A percentile compares a stretch with the other conserved stretches of the same genome.
Evolutionary conservation across 1,140 invertebrate species (phyloP).

Genomic region (Leptinotarsa defecta): DNA sequence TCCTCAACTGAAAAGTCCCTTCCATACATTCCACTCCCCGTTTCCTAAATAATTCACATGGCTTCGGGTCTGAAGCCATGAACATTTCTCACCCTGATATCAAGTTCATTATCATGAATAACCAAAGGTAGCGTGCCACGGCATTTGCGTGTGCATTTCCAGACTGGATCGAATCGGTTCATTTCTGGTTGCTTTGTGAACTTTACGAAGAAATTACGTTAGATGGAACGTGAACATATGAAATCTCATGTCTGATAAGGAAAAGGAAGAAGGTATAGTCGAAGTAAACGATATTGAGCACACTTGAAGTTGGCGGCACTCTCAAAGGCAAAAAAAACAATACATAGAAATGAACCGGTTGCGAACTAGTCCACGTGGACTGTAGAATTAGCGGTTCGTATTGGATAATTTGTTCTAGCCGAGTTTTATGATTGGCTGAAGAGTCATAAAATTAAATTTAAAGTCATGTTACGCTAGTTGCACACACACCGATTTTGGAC

Average conservation of each 20-base stretch:
- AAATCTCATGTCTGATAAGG: neutral
- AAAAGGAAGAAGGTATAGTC: too few relatives aligned
- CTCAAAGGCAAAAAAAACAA: too few relatives aligned
- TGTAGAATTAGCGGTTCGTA: too few relatives aligned
- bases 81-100: slow-evolving; percentile 5
- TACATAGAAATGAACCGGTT: too few relatives aligned
- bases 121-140: neutral
- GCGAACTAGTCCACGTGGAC: too few relatives aligned
- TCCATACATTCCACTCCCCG: neutral
- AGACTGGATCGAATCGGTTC: neutral
- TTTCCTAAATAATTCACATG: neutral
- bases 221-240: neutral
- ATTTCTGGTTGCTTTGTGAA: neutral
- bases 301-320: too few relatives aligned
- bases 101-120: slow-evolving; percentile 8
- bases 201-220: neutral
- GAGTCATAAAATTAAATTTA: too few relatives aligned
- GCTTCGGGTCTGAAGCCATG: neutral
- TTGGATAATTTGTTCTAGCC: too few relatives aligned
- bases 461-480: too few relatives aligned
- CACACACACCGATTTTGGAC: too few relatives aligned
- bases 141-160: neutral
- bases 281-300: too few relatives aligned
- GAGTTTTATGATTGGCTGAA: too few relatives aligned
- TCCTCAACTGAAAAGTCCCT: neutral